These are phyloP conservation scores for Salvelinus fontinalis DNA, from an alignment of 2,113 vertebrate species.

Conservation along the genomic window DNA sequence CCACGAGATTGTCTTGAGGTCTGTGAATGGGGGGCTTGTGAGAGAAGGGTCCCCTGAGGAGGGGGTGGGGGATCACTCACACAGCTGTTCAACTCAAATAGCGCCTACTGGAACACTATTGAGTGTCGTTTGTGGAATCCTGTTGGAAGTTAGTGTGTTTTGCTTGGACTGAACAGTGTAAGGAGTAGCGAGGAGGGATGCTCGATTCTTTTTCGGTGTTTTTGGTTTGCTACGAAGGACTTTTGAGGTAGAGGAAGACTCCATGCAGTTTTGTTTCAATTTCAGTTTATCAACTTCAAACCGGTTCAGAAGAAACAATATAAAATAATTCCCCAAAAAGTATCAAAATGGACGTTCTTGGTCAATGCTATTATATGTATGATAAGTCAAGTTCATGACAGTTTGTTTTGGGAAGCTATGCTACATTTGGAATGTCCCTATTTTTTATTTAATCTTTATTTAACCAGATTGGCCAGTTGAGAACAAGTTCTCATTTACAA, in stretches of 20 bases:
- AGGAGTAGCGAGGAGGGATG: not conserved
- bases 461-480: too few relatives aligned
- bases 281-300: not conserved
- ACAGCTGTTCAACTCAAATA: slow-evolving; percentile 57
- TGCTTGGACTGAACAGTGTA: not conserved
- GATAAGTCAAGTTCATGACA: too few relatives aligned
- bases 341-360: not conserved
- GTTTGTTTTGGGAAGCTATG: too few relatives aligned
- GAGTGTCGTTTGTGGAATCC: not conserved
- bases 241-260: not conserved
- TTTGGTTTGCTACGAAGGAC: not conserved
- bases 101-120: not conserved
- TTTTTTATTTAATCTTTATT: too few relatives aligned
- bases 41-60: slow-evolving; percentile 6
- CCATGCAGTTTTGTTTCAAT: not conserved
- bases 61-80: slow-evolving; percentile 13
- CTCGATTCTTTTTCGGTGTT: not conserved
- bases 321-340: too few relatives aligned
- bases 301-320: not conserved
- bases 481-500: too few relatives aligned
- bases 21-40: slow-evolving; percentile 31
- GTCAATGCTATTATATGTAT: too few relatives aligned
- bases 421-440: too few relatives aligned
- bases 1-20: slow-evolving; percentile 7
- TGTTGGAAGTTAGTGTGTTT: not conserved